phyloP scores from a whole-genome alignment of 2,888 invertebrate genomes.

The Patella ulyssiponensis region DNA sequence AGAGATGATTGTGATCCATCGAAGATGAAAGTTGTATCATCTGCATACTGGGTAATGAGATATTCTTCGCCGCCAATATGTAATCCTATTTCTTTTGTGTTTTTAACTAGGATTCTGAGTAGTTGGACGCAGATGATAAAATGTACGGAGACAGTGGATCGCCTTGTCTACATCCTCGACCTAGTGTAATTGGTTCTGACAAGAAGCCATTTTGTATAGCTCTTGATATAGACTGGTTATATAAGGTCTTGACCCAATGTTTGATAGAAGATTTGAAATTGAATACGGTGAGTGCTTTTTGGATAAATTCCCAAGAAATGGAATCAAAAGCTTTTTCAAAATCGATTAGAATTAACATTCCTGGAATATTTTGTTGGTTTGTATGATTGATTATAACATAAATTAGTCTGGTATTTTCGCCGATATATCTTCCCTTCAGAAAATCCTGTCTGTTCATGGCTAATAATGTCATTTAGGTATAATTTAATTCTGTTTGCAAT shows the following conservation, averaged over 20 bases:
- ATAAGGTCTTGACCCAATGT: background rate
- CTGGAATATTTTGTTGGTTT: background rate
- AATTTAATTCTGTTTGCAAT: slow-evolving; percentile 6
- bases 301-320: slow-evolving; percentile 10
- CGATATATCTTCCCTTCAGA: slow-evolving; percentile 15
- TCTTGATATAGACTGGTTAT: background rate
- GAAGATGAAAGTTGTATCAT: slow-evolving; percentile 12
- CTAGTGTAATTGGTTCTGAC: background rate
- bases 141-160: slow-evolving; percentile 14
- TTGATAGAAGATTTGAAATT: background rate
- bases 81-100: slow-evolving; percentile 18
- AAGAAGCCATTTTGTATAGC: background rate
- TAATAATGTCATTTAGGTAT: slow-evolving; percentile 8
- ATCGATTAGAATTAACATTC: slow-evolving; percentile 13
- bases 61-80: slow-evolving; percentile 6
- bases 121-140: slow-evolving; percentile 24
- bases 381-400: slow-evolving; percentile 18
- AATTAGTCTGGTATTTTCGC: slow-evolving; percentile 12
- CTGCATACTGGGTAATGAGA: slow-evolving; percentile 17
- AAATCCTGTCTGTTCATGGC: slow-evolving; percentile 15
- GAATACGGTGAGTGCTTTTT: slow-evolving; percentile 9
- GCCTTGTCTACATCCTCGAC: slow-evolving; percentile 16
- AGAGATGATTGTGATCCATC: slow-evolving; percentile 21
- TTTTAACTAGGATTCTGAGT: slow-evolving; percentile 5
- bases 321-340: slow-evolving; percentile 26